phyloP scores from a whole-genome alignment of 2,797 vertebrate species.

The Phalanger gymnotis region DNA sequence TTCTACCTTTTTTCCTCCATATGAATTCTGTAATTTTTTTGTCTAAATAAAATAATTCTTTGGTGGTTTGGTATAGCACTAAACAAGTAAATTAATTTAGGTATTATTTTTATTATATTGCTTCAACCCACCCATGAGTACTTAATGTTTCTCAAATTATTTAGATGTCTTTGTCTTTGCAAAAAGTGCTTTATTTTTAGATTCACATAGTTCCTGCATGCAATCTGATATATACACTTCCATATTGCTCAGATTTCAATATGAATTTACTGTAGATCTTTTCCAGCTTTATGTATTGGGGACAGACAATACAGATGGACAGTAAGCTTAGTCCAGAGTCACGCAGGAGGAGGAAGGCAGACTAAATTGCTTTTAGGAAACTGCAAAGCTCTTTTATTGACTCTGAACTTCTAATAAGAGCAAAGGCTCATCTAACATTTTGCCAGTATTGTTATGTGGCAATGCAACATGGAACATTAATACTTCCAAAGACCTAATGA shows the following conservation, averaged over 20 bases:
- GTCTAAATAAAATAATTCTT: background rate
- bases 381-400: background rate
- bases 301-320: background rate
- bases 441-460: background rate
- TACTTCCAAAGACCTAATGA: background rate
- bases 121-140: background rate
- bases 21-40: background rate
- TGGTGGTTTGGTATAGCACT: background rate
- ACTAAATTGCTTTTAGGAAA: background rate
- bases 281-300: background rate
- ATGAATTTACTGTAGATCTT: background rate
- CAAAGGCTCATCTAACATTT: background rate
- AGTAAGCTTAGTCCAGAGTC: background rate
- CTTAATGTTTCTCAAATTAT: background rate
- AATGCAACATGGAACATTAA: background rate
- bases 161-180: background rate
- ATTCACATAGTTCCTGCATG: background rate
- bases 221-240: background rate
- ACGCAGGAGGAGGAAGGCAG: background rate
- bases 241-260: background rate
- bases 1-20: background rate
- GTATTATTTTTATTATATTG: background rate
- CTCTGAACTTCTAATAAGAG: background rate
- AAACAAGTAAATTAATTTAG: background rate
- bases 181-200: background rate